phyloP scores from a whole-genome alignment of 1,140 invertebrate species.

The Trichonephila clavata region DNA sequence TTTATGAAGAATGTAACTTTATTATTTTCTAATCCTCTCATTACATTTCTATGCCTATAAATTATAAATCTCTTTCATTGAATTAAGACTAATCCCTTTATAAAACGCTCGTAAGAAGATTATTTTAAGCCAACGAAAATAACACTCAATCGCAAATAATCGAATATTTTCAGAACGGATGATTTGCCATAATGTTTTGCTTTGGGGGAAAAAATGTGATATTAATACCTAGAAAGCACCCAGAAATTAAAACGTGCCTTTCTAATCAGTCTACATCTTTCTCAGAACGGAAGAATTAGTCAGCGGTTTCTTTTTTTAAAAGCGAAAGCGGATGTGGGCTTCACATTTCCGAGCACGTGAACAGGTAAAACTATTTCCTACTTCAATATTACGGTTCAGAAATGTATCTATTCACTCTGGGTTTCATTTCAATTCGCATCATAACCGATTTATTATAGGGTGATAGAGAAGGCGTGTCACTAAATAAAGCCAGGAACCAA shows the following conservation, averaged over 20 bases:
- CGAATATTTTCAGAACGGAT: background rate
- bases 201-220: too few species aligned
- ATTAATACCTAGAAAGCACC: background rate
- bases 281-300: background rate
- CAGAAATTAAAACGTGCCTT: background rate
- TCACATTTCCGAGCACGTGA: background rate
- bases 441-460: too few species aligned
- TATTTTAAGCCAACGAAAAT: too few species aligned
- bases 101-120: too few species aligned
- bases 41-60: too few species aligned
- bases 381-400: background rate
- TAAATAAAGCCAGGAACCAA: too few species aligned
- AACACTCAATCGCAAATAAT: background rate
- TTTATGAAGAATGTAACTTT: too few species aligned
- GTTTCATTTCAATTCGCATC: too few species aligned
- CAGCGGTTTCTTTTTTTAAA: background rate
- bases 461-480: too few species aligned
- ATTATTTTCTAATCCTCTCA: too few species aligned
- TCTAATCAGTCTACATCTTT: background rate
- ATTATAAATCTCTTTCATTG: too few species aligned
- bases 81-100: too few species aligned
- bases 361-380: background rate
- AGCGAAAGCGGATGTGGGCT: background rate
- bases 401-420: background rate
- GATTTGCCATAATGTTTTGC: background rate